Base-by-base conservation (phyloP, 2,888 invertebrate genomes). In the Hydroisotoma schaefferi region DNA sequence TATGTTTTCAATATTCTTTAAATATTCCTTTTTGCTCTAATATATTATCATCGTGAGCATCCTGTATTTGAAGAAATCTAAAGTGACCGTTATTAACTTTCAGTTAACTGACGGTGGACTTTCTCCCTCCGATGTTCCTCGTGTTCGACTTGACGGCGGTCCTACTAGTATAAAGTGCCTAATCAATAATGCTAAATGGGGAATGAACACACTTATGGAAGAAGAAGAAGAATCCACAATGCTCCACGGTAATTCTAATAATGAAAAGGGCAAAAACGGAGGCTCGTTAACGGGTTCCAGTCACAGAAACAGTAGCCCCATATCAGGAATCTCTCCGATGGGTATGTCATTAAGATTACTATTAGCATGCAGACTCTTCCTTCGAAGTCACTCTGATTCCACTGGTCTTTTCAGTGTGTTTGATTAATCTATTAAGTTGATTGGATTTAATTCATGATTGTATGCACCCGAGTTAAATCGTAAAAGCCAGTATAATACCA, bases 121-220 rank as follows among this genome's bases (percentile, higher is more conserved):
- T 49, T 68, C 70, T 52, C 67, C 68, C 8, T 63, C 67, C 38
- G 71, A 71, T 62, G 61, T 71, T 48, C 69, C 68, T 37, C 67
- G 69, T 43, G 63, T 71, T 20, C 62, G 71, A 56, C 59, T 71
- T 38, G 71, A 71, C 52, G 71, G 71, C 28, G 71, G 71, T 52
- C 71, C 70, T 26, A 69, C 65, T 48, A 70, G 70, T 60, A 67
- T 71, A 54, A 71, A 71, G 66, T 69, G 71, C 65, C 68, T 71
- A 61, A 69, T 71, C 61, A 70, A 68, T 63, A 69, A 69, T 64
- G 65, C 68, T 38, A 70, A 70, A 65, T 71, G 71, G 71, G 71
- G 70, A 44, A 71, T 71, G 71, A 70, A 71, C 56, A 68, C 71
- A 29, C 55, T 71, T 47, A 61, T 71, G 60, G 71, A 71, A 55